Base-by-base conservation (phyloP, 2,113 vertebrate species). In the Bubalus kerabau region DNA sequence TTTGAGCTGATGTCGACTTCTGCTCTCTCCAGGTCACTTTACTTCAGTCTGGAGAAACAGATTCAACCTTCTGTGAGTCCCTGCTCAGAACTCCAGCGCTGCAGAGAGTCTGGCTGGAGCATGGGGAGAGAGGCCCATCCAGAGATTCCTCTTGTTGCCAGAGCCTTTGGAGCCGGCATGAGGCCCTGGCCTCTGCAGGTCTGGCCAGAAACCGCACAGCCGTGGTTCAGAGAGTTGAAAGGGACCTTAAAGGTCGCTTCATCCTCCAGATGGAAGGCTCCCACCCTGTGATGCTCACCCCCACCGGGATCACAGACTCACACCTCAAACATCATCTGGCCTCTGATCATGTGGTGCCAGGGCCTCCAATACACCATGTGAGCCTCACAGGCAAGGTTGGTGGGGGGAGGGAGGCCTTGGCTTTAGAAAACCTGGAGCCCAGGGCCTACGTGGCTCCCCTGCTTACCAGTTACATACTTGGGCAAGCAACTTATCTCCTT, bases 231-330 rank as follows among this genome's bases (percentile, higher is more conserved):
- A 80, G 91, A 95, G 82, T 97, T 98, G 80, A 98, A 97, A 98
- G 95, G 56, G 64, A 97, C 40, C 64, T 96, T 87, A 97, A 95
- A 97, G 95, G 95, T 97, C 90, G 50, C 80, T 14, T 87, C 80
- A 67, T 60, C 81, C 36, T 96, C 94, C 76, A 90, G 96, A 97
- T 88, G 74, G 93, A 96, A 97, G 54, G 50, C 43, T 80, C 19
- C 54, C 23, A 10, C 32, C 30, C 64, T 87, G 12, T 76, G 95
- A 57, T 23, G 64, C 57, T 46, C 16, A 32, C 90, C 56, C 95
- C 93, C 0, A 13, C 64, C 0, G 11, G 92, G 97, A 98, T 98
- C 97, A 97, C 87, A 98, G 95, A 19, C 64, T 87, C 6, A 62
- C 3, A 81, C n/a, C 59, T 95, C 97, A 84, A 84, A 93, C 0